Conservation (phyloP, 2,113 vertebrate genomes). For the Cochlearius cochlearius region DNA sequence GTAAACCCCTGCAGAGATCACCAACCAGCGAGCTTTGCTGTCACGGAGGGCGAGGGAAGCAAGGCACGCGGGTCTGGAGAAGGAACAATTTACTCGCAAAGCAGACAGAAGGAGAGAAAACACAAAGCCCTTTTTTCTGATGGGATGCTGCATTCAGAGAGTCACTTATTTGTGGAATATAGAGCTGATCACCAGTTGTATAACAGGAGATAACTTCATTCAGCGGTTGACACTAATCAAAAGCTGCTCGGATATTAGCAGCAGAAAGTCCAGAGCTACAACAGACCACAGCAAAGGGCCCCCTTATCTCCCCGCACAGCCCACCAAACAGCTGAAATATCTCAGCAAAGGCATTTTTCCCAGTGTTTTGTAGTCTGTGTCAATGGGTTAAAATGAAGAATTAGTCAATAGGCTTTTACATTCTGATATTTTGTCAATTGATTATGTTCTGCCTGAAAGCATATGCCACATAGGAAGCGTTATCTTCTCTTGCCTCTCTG, state of each 20-base stretch:
- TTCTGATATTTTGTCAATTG: not conserved
- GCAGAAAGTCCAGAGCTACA: not conserved
- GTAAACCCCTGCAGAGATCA: conserved; percentile 19
- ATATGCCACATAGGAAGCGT: not conserved
- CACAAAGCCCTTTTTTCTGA: not conserved
- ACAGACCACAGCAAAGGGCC: not conserved
- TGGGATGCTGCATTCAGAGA: not conserved
- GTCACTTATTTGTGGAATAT: not conserved
- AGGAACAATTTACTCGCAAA: conserved; percentile 32
- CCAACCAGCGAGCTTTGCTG: not conserved
- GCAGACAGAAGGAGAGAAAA: not conserved
- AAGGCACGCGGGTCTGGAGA: not conserved
- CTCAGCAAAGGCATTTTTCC: not conserved
- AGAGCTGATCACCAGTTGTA: not conserved
- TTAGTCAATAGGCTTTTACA: not conserved
- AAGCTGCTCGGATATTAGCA: not conserved
- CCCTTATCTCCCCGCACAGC: not conserved
- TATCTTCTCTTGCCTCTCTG: not conserved
- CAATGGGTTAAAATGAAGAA: not conserved
- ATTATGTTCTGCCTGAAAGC: not conserved
- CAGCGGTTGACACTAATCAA: not conserved
- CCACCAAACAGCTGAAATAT: not conserved
- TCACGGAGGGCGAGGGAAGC: not conserved
- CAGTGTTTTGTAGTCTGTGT: not conserved
- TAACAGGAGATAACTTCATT: not conserved